Conservation (phyloP, 1,140 invertebrate genomes). For the Drosophila micromelanica region DNA sequence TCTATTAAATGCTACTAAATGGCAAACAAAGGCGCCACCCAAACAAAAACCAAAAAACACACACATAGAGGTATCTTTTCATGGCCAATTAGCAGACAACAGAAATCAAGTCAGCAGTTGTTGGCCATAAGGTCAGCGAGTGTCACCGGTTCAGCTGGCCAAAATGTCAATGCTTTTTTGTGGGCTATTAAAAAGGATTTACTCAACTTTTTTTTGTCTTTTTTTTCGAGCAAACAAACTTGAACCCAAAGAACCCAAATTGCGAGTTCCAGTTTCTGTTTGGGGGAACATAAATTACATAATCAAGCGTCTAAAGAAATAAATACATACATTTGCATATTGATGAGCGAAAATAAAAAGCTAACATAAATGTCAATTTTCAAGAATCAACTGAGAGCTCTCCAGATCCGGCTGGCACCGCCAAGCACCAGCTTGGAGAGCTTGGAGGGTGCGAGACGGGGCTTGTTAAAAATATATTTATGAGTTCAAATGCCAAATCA, state of each 20-base stretch:
- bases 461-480: slow-evolving; percentile 36
- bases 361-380: slow-evolving; percentile 56
- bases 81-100: slow-evolving; percentile 79
- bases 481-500: slow-evolving; percentile 25
- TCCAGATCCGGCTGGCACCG: slow-evolving; percentile 75
- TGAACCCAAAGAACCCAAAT: slow-evolving; percentile 52
- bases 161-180: slow-evolving; percentile 41
- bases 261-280: slow-evolving; percentile 28
- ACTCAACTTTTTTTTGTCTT: neutral
- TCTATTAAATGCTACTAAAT: slow-evolving; percentile 78
- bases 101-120: slow-evolving; percentile 52
- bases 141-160: slow-evolving; percentile 46
- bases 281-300: slow-evolving; percentile 60
- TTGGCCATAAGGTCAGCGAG: slow-evolving; percentile 44
- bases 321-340: slow-evolving; percentile 71
- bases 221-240: slow-evolving; percentile 35
- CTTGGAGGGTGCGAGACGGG: slow-evolving; percentile 16
- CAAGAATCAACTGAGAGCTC: slow-evolving; percentile 45
- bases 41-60: slow-evolving; percentile 47
- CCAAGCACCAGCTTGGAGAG: slow-evolving; percentile 53
- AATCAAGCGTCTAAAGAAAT: slow-evolving; percentile 51
- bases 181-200: slow-evolving; percentile 44
- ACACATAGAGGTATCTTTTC: slow-evolving; percentile 46
- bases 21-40: slow-evolving; percentile 76
- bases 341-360: slow-evolving; percentile 77